These are phyloP conservation scores for Zophobas morio DNA, from an alignment of 1,140 invertebrate genomes.

Conservation along the genomic window DNA sequence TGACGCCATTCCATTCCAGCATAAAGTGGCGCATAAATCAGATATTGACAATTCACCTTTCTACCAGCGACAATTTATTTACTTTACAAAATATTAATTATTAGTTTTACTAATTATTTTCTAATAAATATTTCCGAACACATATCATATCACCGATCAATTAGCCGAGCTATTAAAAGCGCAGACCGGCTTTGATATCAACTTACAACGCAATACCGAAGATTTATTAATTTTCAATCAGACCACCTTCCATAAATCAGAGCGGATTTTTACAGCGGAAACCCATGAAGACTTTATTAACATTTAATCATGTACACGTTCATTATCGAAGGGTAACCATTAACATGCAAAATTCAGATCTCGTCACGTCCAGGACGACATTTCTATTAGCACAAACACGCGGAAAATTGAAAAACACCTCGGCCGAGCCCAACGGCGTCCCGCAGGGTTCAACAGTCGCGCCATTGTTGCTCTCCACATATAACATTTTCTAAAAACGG, in stretches of 20 bases:
- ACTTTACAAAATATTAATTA: constrained; percentile 49
- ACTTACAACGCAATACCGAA: constrained; percentile 43
- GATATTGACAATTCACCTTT: constrained; percentile 41
- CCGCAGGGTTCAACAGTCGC: too few species aligned
- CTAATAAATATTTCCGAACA: constrained; percentile 49
- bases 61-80: constrained; percentile 45
- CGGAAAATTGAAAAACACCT: too few species aligned
- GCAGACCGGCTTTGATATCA: constrained; percentile 29
- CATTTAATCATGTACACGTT: constrained; percentile 13
- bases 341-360: constrained; percentile 2
- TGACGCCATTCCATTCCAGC: constrained; percentile 31
- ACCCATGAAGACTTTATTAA: constrained; percentile 17
- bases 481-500: too few species aligned
- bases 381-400: too few species aligned
- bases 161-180: constrained; percentile 33
- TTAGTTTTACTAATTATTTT: constrained; percentile 48
- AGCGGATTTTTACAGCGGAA: constrained; percentile 1
- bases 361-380: not conserved
- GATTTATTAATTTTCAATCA: constrained; percentile 52
- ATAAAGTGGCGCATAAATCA: constrained; percentile 1
- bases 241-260: constrained; percentile 45
- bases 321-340: constrained; percentile 10
- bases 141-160: constrained; percentile 49
- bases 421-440: too few species aligned
- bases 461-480: too few species aligned